Evolutionary conservation across 2,888 invertebrate genomes (phyloP).

Genomic region (Drosophila parthenogenetica): DNA sequence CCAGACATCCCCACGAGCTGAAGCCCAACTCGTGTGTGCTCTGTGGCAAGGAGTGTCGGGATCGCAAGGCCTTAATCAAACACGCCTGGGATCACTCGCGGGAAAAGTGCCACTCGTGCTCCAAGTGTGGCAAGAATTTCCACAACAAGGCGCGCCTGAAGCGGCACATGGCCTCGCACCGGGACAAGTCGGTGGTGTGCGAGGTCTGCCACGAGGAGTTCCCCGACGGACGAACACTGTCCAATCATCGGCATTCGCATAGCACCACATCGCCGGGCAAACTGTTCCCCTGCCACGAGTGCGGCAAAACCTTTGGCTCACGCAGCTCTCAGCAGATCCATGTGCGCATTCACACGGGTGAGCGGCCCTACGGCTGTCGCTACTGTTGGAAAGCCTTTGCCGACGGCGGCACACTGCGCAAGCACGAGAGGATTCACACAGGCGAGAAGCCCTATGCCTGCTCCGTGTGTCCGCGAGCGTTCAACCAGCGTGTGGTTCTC

Average conservation of each 20-base stretch:
- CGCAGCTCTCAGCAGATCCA: constrained; percentile 94
- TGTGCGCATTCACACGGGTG: constrained; percentile 93
- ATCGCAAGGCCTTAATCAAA: constrained; percentile 88
- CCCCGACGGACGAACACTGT: constrained; percentile 89
- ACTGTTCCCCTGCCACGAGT: constrained; percentile 92
- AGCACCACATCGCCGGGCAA: constrained; percentile 86
- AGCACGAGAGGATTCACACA: constrained; percentile 94
- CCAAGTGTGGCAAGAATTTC: constrained; percentile 90
- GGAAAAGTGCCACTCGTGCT: constrained; percentile 88
- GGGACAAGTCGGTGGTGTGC: constrained; percentile 89
- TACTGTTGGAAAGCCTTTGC: constrained; percentile 96
- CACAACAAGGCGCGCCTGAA: constrained; percentile 89
- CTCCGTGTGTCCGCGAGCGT: constrained; percentile 93
- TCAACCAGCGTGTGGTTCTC: constrained; percentile 94
- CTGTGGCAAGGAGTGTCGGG: constrained; percentile 90
- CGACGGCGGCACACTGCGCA: constrained; percentile 93
- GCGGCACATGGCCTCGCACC: constrained; percentile 90
- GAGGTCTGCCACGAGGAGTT: constrained; percentile 90
- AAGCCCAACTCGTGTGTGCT: constrained; percentile 89
- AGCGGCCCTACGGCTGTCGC: constrained; percentile 93
- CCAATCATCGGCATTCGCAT: constrained; percentile 90
- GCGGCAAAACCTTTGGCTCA: constrained; percentile 94
- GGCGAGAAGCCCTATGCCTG: constrained; percentile 95
- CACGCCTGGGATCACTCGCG: constrained; percentile 90
- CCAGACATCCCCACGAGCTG: constrained; percentile 87